These are phyloP conservation scores for Centropus bengalensis DNA, from an alignment of 2,113 vertebrate genomes.

Conservation along the genomic window DNA sequence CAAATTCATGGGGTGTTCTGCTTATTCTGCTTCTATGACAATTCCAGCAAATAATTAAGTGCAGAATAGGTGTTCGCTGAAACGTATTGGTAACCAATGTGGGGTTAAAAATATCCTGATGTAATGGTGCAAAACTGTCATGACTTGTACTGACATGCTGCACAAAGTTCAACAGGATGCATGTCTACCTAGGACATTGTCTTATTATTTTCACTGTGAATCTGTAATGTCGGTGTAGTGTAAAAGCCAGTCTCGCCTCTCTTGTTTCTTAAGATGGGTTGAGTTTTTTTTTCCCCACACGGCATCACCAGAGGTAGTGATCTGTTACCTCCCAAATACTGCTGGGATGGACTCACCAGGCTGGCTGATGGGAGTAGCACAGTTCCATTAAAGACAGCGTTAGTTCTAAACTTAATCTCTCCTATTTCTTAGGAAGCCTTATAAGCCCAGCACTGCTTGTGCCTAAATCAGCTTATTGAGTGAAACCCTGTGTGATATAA, in stretches of 20 bases:
- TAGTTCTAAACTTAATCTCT: neutral
- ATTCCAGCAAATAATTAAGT: neutral
- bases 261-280: neutral
- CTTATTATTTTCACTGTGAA: slow-evolving; percentile 43
- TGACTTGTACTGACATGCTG: slow-evolving; percentile 30
- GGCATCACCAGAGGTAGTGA: neutral
- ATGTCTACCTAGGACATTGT: neutral
- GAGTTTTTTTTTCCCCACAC: fast-evolving
- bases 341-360: neutral
- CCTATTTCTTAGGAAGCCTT: neutral
- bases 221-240: neutral
- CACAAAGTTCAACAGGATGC: slow-evolving; percentile 17
- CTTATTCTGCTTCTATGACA: neutral
- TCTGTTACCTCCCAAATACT: neutral
- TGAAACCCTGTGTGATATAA: fast-evolving
- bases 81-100: neutral
- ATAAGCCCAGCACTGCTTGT: neutral
- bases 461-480: neutral
- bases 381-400: neutral
- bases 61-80: neutral
- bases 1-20: neutral
- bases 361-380: fast-evolving
- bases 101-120: neutral
- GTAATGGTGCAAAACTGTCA: neutral
- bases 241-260: neutral